Percentiles rank a stretch among this genome's conserved stretches.
Conservation (phyloP, 2,888 invertebrate genomes). For the Disparrhopalites patrizii region DNA sequence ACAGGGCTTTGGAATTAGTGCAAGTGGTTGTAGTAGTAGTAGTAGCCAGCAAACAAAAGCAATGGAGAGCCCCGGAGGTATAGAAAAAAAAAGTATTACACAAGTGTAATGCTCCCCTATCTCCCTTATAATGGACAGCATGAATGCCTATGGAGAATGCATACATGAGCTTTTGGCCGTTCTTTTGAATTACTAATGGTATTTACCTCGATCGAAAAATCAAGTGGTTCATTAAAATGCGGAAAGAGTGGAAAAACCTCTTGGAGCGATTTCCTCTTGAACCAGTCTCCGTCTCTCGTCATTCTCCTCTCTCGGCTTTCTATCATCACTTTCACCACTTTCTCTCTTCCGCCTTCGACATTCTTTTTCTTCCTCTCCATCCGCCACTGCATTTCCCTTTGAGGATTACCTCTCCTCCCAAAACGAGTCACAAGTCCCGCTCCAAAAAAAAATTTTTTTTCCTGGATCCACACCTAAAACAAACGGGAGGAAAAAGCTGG, state of each 20-base stretch:
- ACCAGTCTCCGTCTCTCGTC: not conserved
- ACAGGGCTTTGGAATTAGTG: too few species aligned
- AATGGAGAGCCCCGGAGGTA: not conserved
- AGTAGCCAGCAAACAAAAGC: not conserved
- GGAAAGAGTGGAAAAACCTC: conserved; percentile 10
- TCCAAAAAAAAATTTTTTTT: too few species aligned
- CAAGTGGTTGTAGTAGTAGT: too few species aligned
- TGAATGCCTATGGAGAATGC: too few species aligned
- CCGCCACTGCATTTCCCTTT: not conserved
- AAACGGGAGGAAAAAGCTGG: too few species aligned
- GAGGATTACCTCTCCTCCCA: too few species aligned
- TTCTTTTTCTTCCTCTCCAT: not conserved
- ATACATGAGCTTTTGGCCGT: not conserved
- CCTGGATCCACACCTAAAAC: too few species aligned
- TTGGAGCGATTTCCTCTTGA: not conserved
- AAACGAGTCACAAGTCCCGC: too few species aligned
- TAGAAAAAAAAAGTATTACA: not conserved
- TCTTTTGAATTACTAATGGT: conserved; percentile 13
- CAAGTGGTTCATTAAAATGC: conserved; percentile 26
- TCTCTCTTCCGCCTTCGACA: not conserved
- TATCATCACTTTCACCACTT: too few species aligned
- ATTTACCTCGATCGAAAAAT: conserved; percentile 21
- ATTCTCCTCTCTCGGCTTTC: not conserved
- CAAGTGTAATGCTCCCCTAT: too few species aligned
- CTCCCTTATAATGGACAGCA: too few species aligned